Evolutionary conservation across 2,888 invertebrate species (phyloP).

Genomic region (Cryptosula pallasiana): DNA sequence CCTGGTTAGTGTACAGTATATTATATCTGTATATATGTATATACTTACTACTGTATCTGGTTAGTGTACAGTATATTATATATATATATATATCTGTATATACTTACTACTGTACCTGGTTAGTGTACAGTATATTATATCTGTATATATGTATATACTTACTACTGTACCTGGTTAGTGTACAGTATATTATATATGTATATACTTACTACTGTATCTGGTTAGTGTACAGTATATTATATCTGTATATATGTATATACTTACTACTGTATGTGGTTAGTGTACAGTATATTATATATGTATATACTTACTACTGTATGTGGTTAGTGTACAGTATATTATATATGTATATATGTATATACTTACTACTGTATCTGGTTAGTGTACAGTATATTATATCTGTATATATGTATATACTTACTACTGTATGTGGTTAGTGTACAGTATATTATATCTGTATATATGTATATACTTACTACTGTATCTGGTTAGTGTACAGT

Average conservation of each 20-base stretch:
- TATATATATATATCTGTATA: too few relatives aligned
- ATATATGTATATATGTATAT: background rate
- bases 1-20: background rate
- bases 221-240: too few relatives aligned
- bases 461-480: background rate
- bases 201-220: background rate
- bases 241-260: background rate
- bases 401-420: too few relatives aligned
- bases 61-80: background rate
- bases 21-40: background rate
- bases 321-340: background rate
- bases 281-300: background rate
- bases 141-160: background rate
- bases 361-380: background rate
- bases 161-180: background rate
- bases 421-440: background rate
- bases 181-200: background rate
- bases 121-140: too few relatives aligned
- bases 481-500: background rate
- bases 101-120: background rate
- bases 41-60: background rate
- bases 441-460: too few relatives aligned
- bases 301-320: background rate
- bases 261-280: background rate
- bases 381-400: background rate